phyloP scores from a whole-genome alignment of 1,140 invertebrate genomes.

The Drosophila pruinosa region DNA sequence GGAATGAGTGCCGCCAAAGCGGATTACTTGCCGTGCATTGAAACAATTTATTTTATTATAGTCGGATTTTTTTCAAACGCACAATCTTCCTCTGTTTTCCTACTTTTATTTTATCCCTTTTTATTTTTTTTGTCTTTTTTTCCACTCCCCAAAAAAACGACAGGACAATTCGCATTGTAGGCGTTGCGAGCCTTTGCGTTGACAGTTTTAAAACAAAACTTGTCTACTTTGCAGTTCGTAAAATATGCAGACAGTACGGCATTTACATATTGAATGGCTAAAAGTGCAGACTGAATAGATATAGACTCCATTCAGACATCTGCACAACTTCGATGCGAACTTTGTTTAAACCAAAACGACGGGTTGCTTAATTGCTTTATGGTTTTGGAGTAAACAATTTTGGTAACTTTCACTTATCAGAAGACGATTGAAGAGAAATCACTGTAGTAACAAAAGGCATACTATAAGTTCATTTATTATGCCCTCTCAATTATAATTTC shows the following conservation, averaged over 20 bases:
- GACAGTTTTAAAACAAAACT: slow-evolving; percentile 79
- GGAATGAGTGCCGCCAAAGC: slow-evolving; percentile 66
- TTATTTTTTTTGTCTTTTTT: slow-evolving; percentile 10
- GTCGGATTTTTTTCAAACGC: slow-evolving; percentile 25
- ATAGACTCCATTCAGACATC: not conserved
- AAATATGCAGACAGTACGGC: slow-evolving; percentile 57
- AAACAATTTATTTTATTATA: slow-evolving; percentile 77
- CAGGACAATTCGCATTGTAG: slow-evolving; percentile 20
- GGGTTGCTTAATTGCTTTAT: slow-evolving; percentile 63
- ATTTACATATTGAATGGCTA: slow-evolving; percentile 39
- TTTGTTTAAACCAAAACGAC: slow-evolving; percentile 56
- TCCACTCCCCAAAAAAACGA: not conserved
- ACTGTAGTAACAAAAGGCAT: too few relatives aligned
- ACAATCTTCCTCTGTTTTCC: slow-evolving; percentile 5
- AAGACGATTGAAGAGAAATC: too few relatives aligned
- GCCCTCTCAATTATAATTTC: too few relatives aligned
- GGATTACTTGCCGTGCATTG: slow-evolving; percentile 74
- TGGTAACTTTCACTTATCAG: not conserved
- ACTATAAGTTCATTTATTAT: too few relatives aligned
- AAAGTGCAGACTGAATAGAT: slow-evolving; percentile 14
- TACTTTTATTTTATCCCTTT: slow-evolving; percentile 13
- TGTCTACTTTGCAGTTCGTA: slow-evolving; percentile 75
- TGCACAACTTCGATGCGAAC: slow-evolving; percentile 24
- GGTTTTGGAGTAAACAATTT: not conserved
- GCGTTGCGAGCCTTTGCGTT: slow-evolving; percentile 48